Base-by-base conservation (phyloP, 1,140 invertebrate species). In the Leptopilina clavipes region DNA sequence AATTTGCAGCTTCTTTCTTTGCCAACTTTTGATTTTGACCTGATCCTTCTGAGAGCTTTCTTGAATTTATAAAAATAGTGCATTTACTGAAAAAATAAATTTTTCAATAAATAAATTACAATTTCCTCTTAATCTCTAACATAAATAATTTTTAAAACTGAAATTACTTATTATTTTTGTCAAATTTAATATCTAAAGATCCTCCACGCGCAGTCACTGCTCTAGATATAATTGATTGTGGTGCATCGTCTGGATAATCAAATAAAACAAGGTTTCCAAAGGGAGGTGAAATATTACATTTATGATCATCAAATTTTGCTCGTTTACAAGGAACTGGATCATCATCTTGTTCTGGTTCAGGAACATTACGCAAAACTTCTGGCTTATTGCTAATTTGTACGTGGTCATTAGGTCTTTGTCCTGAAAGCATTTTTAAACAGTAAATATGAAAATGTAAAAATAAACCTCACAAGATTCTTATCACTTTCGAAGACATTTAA, bases 1-100 rank as follows among this genome's bases (percentile, higher is more conserved):
- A 73, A 7, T 76, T 77, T 2, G 89, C 87, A n/a, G 91, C 92
- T 19, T 88, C 79, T n/a, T 80, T 65, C 77, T 89, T 92, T 12
- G 92, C 89, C 40, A 52, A 40, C 77, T 92, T 92, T 18, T 87
- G 79, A 52, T 65, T 90, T 6, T 77, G 72, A 14, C 83, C 86
- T 3, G 8, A 73, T 31, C 84, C 89, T 44, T 83, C 54, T 0
- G 84, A 83, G 11, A 91, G 72, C 7, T 86, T 72, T 40, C 88
- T 82, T 0, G 85, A 83, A 78, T 91, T 89, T 1, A 93, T 73
- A 43, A 76, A 81, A 74, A 91, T 72, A 8, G 75, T 75, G 45
- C 83, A 84, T 73, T 83, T 76, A 37, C 87, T 89, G 71, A 22
- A 77, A 81, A 37, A 73, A 71, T 17, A 52, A 78, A 78, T n/a